Evolutionary conservation across 2,113 vertebrate genomes (phyloP), one percentile per base, ranked within the genome.

Genomic region (Maccullochella peelii): DNA sequence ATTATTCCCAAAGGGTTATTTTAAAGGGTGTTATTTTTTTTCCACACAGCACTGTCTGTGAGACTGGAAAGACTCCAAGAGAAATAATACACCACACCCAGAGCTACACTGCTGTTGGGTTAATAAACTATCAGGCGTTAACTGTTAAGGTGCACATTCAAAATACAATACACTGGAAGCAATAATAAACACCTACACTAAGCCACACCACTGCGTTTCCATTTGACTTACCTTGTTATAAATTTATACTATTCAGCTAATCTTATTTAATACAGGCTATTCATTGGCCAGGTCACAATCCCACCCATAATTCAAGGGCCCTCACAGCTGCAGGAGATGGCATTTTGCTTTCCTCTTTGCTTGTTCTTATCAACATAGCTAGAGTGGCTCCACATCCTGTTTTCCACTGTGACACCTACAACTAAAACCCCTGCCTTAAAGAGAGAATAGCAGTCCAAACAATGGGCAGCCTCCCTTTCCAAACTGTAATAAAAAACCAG

Each of bases 301-400:
- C 14, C 70, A 65, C 58, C 80, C 67, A 27, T 40, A 62, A 57
- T 78, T 54, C 9, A 25, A 33, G 63, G 49, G 59, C 73, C 82
- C 40, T 72, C 44, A 52, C 16, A 77, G 52, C 49, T 49, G 73
- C 82, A 80, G 57, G 68, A 76, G 69, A 86, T 85, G 75, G 69
- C 47, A 83, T 85, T 73, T 67, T 12, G 23, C 76, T 76, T 75
- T 77, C 50, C 79, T 59, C 23, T 73, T 65, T 65, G 14, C 49
- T 54, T 50, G 58, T 73, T 30, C 75, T 83, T 59, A 83, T 91
- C 63, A 44, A 68, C 67, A 50, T 0, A 18, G 42, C 66, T 49
- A 57, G 16, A 73, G 15, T 84, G 77, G 71, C 70, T 89, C 52
- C 36, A 58, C 77, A 87, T 94, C 91, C 94, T 93, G 94, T 92